These are phyloP conservation scores for Platyscapa corneri DNA, from an alignment of 1,140 invertebrate species.

Conservation along the genomic window DNA sequence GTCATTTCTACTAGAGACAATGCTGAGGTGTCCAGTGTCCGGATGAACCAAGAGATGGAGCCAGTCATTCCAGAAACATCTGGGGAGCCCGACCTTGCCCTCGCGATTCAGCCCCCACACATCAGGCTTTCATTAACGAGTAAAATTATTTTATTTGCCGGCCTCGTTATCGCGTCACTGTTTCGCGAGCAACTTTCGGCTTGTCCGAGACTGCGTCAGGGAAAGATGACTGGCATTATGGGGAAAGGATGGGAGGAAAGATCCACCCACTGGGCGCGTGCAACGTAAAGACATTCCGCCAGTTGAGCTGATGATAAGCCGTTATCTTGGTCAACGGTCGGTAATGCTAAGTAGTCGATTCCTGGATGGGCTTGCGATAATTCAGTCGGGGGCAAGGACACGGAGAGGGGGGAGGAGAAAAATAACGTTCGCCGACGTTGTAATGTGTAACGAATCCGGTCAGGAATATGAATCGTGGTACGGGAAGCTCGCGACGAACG, in stretches of 20 bases:
- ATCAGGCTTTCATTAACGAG: background rate
- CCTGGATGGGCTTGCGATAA: too few relatives aligned
- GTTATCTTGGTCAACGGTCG: background rate
- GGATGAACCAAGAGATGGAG: slow-evolving; percentile 23
- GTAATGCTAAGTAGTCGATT: background rate
- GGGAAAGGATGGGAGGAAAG: too few relatives aligned
- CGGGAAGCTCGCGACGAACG: too few relatives aligned
- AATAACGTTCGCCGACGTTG: background rate
- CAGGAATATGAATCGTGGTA: background rate
- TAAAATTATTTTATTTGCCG: slow-evolving; percentile 25
- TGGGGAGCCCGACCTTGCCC: background rate
- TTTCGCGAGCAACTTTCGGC: background rate
- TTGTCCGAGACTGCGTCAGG: background rate
- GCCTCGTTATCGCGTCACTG: background rate
- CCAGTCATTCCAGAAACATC: background rate
- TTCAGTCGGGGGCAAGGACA: background rate
- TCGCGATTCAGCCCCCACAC: background rate
- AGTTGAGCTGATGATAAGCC: background rate
- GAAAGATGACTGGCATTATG: background rate
- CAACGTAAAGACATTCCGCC: background rate
- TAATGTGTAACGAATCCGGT: too few relatives aligned
- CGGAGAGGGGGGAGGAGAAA: background rate
- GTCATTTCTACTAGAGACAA: background rate
- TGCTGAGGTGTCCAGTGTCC: background rate
- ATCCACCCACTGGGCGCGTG: background rate